Evolutionary conservation across 2,888 invertebrate genomes (phyloP).

Genomic region (Hydropsyche betteni): DNA sequence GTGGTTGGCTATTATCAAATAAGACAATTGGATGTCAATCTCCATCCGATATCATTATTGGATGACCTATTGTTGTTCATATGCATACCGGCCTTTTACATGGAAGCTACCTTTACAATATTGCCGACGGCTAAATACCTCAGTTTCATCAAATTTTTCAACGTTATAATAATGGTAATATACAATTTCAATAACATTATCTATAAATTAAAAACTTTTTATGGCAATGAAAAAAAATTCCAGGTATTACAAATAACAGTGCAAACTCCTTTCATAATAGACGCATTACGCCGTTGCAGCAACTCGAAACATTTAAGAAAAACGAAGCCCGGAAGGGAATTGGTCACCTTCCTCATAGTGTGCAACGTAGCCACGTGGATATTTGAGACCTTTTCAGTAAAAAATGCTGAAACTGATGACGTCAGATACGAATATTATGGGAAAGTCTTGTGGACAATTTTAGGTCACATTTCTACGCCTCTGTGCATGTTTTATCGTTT

Average conservation of each 20-base stretch:
- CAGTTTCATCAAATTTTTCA: slow-evolving; percentile 65
- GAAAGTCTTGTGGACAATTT: slow-evolving; percentile 74
- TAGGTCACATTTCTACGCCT: slow-evolving; percentile 77
- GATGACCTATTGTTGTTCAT: slow-evolving; percentile 77
- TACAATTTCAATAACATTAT: neutral
- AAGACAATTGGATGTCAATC: slow-evolving; percentile 72
- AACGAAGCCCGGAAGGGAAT: slow-evolving; percentile 77
- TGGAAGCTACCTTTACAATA: slow-evolving; percentile 75
- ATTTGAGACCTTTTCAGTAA: slow-evolving; percentile 74
- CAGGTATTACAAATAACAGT: slow-evolving; percentile 76
- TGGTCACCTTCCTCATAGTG: slow-evolving; percentile 79
- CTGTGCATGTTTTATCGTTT: slow-evolving; percentile 82
- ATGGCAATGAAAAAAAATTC: slow-evolving; percentile 49
- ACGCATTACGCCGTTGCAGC: slow-evolving; percentile 78
- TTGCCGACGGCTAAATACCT: slow-evolving; percentile 69
- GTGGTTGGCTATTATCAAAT: slow-evolving; percentile 72
- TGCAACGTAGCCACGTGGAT: slow-evolving; percentile 82
- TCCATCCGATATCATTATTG: slow-evolving; percentile 70
- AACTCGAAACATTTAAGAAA: slow-evolving; percentile 70
- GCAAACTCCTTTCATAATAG: slow-evolving; percentile 78
- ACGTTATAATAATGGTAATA: slow-evolving; percentile 66
- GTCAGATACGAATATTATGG: slow-evolving; percentile 75
- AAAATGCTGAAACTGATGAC: slow-evolving; percentile 64
- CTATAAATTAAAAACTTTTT: neutral
- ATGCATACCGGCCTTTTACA: slow-evolving; percentile 77